Percentiles rank a stretch among this genome's conserved stretches.
phyloP scores from a whole-genome alignment of 2,113 vertebrate genomes.

The Nyctibius bracteatus region DNA sequence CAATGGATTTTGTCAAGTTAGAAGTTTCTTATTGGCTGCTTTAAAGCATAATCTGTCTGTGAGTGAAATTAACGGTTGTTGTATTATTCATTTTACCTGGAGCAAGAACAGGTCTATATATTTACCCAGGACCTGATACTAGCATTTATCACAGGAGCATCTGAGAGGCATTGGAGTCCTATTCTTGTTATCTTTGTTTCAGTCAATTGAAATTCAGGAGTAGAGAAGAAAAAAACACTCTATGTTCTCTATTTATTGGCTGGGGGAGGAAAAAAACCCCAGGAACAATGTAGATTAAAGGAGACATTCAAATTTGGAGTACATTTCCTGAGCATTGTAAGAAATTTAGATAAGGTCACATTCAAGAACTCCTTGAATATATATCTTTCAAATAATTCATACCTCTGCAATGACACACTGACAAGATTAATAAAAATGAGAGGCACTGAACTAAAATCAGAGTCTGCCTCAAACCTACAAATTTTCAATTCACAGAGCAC shows the following conservation, averaged over 20 bases:
- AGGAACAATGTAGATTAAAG: not conserved
- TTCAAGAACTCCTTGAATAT: not conserved
- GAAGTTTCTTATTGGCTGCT: not conserved
- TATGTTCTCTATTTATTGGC: not conserved
- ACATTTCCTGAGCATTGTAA: not conserved
- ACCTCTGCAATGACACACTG: conserved; percentile 1
- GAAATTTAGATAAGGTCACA: conserved; percentile 39
- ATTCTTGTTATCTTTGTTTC: not conserved
- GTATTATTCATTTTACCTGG: not conserved
- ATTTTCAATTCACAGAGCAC: not conserved
- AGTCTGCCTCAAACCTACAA: not conserved
- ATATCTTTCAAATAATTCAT: not conserved
- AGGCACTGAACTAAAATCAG: conserved; percentile 14
- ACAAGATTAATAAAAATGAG: conserved; percentile 43
- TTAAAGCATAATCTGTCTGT: not conserved
- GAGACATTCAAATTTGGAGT: conserved; percentile 16
- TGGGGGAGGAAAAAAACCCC: not conserved
- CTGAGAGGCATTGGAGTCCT: not conserved
- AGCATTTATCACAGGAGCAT: not conserved
- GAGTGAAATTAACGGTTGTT: not conserved
- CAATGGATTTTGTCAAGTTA: not conserved
- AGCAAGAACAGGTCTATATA: not conserved
- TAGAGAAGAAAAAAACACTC: not conserved
- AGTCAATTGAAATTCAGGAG: not conserved
- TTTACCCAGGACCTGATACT: not conserved